phyloP scores from a whole-genome alignment of 2,888 invertebrate species.

The Teleiodes luculella region DNA sequence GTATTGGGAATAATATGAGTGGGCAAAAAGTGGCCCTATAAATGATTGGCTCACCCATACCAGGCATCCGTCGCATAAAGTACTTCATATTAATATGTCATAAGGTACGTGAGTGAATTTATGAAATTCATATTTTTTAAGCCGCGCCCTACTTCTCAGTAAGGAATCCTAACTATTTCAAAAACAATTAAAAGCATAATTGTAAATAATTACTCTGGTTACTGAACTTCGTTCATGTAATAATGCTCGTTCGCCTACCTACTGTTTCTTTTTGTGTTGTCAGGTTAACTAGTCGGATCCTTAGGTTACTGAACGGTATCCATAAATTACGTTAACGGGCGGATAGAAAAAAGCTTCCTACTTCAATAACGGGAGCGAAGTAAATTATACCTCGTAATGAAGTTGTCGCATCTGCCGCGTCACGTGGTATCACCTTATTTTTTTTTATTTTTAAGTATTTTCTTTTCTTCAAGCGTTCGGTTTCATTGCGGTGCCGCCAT shows the following conservation, averaged over 20 bases:
- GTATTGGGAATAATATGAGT: too few species aligned
- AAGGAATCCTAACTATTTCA: conserved; percentile 10
- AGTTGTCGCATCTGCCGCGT: conserved; percentile 69
- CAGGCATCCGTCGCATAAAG: background rate
- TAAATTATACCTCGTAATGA: conserved; percentile 70
- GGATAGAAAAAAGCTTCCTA: conserved; percentile 55
- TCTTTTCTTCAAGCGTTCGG: conserved; percentile 51
- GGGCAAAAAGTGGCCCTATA: background rate
- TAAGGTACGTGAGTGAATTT: conserved; percentile 15
- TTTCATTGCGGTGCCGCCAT: conserved; percentile 61
- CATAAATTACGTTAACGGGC: conserved; percentile 69
- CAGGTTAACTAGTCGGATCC: conserved; percentile 38
- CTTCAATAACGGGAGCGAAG: conserved; percentile 71
- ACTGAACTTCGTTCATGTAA: conserved; percentile 28
- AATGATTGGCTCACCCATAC: background rate
- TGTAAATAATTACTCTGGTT: conserved; percentile 31
- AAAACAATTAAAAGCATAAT: conserved; percentile 14
- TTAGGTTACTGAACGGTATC: conserved; percentile 51
- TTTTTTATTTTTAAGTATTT: conserved; percentile 48
- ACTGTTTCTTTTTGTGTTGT: conserved; percentile 33
- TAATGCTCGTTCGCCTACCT: conserved; percentile 19
- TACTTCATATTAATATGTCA: conserved; percentile 12
- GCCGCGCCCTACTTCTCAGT: conserved; percentile 7
- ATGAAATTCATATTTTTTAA: conserved; percentile 11
- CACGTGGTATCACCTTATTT: conserved; percentile 42